These are phyloP conservation scores for Apotomis capreana DNA, from an alignment of 2,888 invertebrate species.

Conservation along the genomic window DNA sequence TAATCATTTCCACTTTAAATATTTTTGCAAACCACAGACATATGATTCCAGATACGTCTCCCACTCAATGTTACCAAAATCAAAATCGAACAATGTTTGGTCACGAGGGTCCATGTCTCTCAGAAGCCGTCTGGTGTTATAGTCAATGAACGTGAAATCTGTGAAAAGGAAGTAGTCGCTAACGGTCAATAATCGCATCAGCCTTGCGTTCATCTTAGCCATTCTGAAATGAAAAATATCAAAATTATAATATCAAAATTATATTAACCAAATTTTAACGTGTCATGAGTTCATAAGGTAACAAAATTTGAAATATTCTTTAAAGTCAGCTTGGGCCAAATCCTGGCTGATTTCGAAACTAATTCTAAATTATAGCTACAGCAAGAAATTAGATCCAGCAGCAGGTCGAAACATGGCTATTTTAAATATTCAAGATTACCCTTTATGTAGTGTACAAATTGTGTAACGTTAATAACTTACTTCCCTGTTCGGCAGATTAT, in stretches of 20 bases:
- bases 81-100: slow-evolving; percentile 38
- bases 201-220: slow-evolving; percentile 17
- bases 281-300: too few species aligned
- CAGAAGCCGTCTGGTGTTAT: slow-evolving; percentile 35
- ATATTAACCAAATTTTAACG: not conserved
- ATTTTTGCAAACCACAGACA: slow-evolving; percentile 32
- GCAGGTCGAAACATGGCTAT: too few species aligned
- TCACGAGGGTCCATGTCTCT: slow-evolving; percentile 29
- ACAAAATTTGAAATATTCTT: too few species aligned
- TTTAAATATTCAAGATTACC: too few species aligned
- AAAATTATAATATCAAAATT: not conserved
- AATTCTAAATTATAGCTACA: too few species aligned
- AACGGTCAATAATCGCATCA: not conserved
- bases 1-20: slow-evolving; percentile 12
- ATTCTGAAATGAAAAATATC: slow-evolving; percentile 23
- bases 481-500: too few species aligned
- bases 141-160: slow-evolving; percentile 39
- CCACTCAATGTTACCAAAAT: slow-evolving; percentile 39
- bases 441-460: too few species aligned
- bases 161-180: slow-evolving; percentile 33
- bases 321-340: too few species aligned
- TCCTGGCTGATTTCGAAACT: too few species aligned
- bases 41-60: slow-evolving; percentile 38
- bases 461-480: too few species aligned
- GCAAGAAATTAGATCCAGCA: too few species aligned